phyloP scores from a whole-genome alignment of 1,140 invertebrate genomes.

The Dreissena polymorpha region DNA sequence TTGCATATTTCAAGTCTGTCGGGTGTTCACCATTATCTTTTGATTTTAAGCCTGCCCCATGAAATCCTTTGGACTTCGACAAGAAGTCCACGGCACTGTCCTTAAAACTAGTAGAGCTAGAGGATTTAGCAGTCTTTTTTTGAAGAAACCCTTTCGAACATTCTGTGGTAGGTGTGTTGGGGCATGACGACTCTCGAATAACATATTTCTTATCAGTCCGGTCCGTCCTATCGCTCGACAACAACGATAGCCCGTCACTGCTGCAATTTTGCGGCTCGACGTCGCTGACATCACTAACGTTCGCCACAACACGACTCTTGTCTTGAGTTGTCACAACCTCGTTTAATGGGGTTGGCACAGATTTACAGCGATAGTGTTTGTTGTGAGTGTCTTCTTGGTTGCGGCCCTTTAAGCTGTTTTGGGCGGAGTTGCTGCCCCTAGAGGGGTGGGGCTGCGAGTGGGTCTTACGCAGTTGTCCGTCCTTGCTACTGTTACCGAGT shows the following conservation, averaged over 20 bases:
- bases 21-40: slow-evolving; percentile 59
- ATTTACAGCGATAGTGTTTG: slow-evolving; percentile 72
- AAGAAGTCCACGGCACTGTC: background rate
- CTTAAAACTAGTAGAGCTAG: background rate
- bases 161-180: slow-evolving; percentile 67
- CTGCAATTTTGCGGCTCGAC: background rate
- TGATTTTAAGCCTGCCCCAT: slow-evolving; percentile 82
- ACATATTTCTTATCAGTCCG: no score
- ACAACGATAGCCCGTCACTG: no score
- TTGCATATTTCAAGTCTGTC: slow-evolving; percentile 59
- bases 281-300: slow-evolving; percentile 19
- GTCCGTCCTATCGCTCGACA: no score
- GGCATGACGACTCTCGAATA: slow-evolving; percentile 63
- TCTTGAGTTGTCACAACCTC: slow-evolving; percentile 44
- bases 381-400: slow-evolving; percentile 54
- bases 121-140: background rate
- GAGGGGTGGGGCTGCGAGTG: slow-evolving; percentile 71
- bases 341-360: slow-evolving; percentile 67
- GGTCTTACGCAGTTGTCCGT: slow-evolving; percentile 77
- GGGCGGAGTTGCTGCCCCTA: slow-evolving; percentile 48
- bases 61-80: slow-evolving; percentile 82
- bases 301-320: slow-evolving; percentile 45
- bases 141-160: slow-evolving; percentile 52
- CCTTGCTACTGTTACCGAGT: slow-evolving; percentile 77
- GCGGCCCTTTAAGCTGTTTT: slow-evolving; percentile 35